These are phyloP conservation scores for Hybognathus amarus DNA, from an alignment of 2,797 vertebrate species.

Conservation along the genomic window DNA sequence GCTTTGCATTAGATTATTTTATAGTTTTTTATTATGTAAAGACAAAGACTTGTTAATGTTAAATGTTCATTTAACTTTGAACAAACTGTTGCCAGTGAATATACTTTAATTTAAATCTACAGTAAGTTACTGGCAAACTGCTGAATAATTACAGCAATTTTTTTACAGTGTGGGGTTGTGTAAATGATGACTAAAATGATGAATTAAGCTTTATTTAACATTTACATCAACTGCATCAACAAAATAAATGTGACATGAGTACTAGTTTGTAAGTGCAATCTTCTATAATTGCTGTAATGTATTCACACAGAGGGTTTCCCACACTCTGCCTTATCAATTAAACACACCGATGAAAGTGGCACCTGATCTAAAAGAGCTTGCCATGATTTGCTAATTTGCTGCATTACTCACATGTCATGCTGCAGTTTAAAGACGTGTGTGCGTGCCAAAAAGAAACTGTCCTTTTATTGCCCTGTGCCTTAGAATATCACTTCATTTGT, in stretches of 20 bases:
- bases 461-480: conserved; percentile 13
- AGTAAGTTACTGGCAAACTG: too few species aligned
- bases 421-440: neutral
- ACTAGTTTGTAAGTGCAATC: neutral
- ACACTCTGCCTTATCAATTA: conserved; percentile 35
- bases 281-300: conserved; percentile 22
- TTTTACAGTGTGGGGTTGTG: too few species aligned
- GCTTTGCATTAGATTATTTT: too few species aligned
- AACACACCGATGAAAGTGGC: conserved; percentile 40
- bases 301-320: conserved; percentile 18
- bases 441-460: neutral
- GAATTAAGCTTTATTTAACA: neutral
- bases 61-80: too few species aligned
- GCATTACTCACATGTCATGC: conserved; percentile 35
- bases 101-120: too few species aligned
- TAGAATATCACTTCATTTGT: conserved; percentile 40
- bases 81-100: too few species aligned
- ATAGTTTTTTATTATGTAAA: too few species aligned
- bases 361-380: conserved; percentile 37
- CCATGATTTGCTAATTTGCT: conserved; percentile 36
- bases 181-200: neutral
- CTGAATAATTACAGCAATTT: too few species aligned
- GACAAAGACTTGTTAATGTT: too few species aligned
- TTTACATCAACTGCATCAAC: neutral
- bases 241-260: neutral